phyloP scores from a whole-genome alignment of 2,797 vertebrate genomes.

The Clamator glandarius region DNA sequence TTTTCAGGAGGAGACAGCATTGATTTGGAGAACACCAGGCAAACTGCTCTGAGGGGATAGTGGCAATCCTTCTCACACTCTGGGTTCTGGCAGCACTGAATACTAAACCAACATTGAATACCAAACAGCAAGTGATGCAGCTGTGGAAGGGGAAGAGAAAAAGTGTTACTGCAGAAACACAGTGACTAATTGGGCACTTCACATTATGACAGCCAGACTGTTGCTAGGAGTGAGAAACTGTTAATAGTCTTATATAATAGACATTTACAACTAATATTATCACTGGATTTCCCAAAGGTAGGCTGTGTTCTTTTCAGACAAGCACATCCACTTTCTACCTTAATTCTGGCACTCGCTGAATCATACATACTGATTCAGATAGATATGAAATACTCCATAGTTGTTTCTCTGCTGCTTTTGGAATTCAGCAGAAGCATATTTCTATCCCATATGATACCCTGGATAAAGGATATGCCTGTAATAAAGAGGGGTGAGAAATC shows the following conservation, averaged over 20 bases:
- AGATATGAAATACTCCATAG: not conserved
- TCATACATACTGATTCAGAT: conserved; percentile 46
- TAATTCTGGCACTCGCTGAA: conserved; percentile 3
- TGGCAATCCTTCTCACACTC: not conserved
- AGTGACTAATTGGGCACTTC: not conserved
- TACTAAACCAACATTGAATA: not conserved
- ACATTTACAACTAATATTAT: conserved; percentile 31
- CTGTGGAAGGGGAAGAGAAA: not conserved
- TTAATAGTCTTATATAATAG: conserved; percentile 21
- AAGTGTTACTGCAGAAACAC: not conserved
- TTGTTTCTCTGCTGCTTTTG: conserved; percentile 6
- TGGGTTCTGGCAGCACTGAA: not conserved
- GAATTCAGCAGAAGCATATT: not conserved
- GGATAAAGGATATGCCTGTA: not conserved
- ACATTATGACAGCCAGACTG: not conserved
- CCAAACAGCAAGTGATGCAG: not conserved
- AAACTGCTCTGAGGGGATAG: rapidly evolving
- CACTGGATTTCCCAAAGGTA: conserved; percentile 6
- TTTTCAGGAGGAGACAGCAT: not conserved
- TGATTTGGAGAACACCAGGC: not conserved
- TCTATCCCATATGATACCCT: not conserved
- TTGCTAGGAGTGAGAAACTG: not conserved
- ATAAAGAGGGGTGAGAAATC: not conserved
- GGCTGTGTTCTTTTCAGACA: conserved; percentile 26
- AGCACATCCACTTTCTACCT: conserved; percentile 16